phyloP scores from a whole-genome alignment of 2,888 invertebrate species.

The Heliconius hortense region DNA sequence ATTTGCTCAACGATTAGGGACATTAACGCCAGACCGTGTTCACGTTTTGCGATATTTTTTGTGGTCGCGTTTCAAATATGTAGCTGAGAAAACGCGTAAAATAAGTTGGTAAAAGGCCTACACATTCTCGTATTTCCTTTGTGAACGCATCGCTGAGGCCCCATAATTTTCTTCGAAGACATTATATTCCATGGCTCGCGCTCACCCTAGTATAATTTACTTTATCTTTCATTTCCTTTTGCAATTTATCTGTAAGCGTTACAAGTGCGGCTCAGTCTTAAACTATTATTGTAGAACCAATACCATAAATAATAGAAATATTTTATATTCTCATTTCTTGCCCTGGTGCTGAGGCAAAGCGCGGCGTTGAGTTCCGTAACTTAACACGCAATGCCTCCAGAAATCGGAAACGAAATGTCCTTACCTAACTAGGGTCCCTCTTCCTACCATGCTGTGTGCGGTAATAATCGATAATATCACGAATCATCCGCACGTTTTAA shows the following conservation, averaged over 20 bases:
- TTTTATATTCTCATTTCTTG: not conserved
- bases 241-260: not conserved
- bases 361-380: too few species aligned
- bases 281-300: slow-evolving; percentile 5
- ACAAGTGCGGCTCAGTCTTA: not conserved
- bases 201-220: slow-evolving; percentile 55
- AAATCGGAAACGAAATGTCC: too few species aligned
- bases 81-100: slow-evolving; percentile 60
- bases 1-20: slow-evolving; percentile 40
- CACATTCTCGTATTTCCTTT: slow-evolving; percentile 55
- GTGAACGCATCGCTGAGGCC: slow-evolving; percentile 46
- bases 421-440: too few species aligned
- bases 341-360: too few species aligned
- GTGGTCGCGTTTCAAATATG: slow-evolving; percentile 47
- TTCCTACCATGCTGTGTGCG: not conserved
- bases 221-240: slow-evolving; percentile 49
- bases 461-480: too few species aligned
- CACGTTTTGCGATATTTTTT: slow-evolving; percentile 55
- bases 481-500: not conserved
- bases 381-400: too few species aligned
- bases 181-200: slow-evolving; percentile 66
- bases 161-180: slow-evolving; percentile 65
- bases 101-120: slow-evolving; percentile 71
- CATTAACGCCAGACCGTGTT: slow-evolving; percentile 44
- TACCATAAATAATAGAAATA: not conserved